Evolutionary conservation across 2,797 vertebrate species (phyloP), one percentile per base, ranked within the genome.

Genomic region (Melanotaenia parkinsoni): DNA sequence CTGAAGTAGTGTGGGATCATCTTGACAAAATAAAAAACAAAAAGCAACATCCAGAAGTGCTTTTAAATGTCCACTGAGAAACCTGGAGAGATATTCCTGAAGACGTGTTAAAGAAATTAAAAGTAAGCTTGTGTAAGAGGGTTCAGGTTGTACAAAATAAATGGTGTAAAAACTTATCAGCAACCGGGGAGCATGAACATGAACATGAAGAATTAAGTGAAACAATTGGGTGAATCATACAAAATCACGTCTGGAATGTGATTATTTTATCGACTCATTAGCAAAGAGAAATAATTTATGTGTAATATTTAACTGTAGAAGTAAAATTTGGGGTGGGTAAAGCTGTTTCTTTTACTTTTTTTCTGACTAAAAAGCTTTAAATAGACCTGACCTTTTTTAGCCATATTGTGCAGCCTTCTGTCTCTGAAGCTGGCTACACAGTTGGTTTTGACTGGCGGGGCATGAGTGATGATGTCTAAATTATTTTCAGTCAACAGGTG

Each of bases 401-500:
- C 0, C 24, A 30, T 28, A 7, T 28, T 28, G 3, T 30, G 14
- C 53, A 32, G 28, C 28, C 28, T 18, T 16, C 7, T 18, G 28
- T 32, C 16, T 57, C 54, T 57, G 28, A 8, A 57, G 54, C 26
- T 18, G 16, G 28, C 6, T 16, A 7, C 28, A 30, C 53, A 47
- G 24, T 28, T 33, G 61, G 43, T 14, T 32, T 32, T 28, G 18
- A 16, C 3, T 45, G 60, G 4, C 35, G 16, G 58, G 38, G 28
- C 24, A 20, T 47, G 9, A 22, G 14, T 63, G 50, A 8, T 24
- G 53, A 58, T 59, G 69, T 59, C 33, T 54, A 33, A 33, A 13
- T n/a, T 20, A 22, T 56, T 69, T 77, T 10, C 56, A 24, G 64
- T 86, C 89, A 85, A 92, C 89, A 89, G 80, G 86, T 91, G 89